Conservation (phyloP, 1,140 invertebrate species). For the Liolophura sinensis region DNA sequence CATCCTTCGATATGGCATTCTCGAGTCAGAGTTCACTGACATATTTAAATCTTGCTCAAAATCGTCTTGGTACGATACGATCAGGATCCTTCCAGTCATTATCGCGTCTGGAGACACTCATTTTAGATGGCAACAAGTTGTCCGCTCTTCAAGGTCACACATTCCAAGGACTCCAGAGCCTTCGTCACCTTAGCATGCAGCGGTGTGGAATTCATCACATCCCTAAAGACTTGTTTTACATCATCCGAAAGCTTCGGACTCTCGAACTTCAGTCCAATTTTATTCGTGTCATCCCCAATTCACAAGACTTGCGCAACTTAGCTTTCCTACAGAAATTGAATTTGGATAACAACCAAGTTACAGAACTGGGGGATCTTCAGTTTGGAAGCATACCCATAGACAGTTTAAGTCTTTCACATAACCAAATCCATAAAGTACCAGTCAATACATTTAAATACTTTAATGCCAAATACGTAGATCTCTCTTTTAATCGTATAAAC, state of each 20-base stretch:
- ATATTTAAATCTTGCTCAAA: no score
- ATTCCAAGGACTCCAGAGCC: slow-evolving; percentile 27
- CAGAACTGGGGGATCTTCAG: slow-evolving; percentile 16
- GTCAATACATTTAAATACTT: slow-evolving; percentile 21
- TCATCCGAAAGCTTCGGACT: slow-evolving; percentile 17
- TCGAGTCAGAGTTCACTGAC: no score
- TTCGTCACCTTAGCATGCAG: slow-evolving; percentile 24
- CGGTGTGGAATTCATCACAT: slow-evolving; percentile 27
- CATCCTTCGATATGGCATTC: no score
- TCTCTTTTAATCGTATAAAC: slow-evolving; percentile 35
- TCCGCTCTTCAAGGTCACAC: slow-evolving; percentile 19
- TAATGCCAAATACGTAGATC: slow-evolving; percentile 23
- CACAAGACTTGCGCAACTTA: slow-evolving; percentile 15
- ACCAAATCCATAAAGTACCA: slow-evolving; percentile 27
- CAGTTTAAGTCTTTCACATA: slow-evolving; percentile 29
- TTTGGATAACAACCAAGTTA: slow-evolving; percentile 32
- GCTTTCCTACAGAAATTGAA: slow-evolving; percentile 19
- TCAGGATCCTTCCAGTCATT: slow-evolving; percentile 22
- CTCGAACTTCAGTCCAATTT: slow-evolving; percentile 36
- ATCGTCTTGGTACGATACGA: neutral
- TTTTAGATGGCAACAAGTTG: slow-evolving; percentile 34
- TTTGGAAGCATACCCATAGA: slow-evolving; percentile 30
- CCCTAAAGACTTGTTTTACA: slow-evolving; percentile 24
- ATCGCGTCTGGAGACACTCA: slow-evolving; percentile 20
- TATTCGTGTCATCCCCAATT: slow-evolving; percentile 19